These are phyloP conservation scores for Polydrusus cervinus DNA, from an alignment of 2,888 invertebrate species.

Conservation along the genomic window DNA sequence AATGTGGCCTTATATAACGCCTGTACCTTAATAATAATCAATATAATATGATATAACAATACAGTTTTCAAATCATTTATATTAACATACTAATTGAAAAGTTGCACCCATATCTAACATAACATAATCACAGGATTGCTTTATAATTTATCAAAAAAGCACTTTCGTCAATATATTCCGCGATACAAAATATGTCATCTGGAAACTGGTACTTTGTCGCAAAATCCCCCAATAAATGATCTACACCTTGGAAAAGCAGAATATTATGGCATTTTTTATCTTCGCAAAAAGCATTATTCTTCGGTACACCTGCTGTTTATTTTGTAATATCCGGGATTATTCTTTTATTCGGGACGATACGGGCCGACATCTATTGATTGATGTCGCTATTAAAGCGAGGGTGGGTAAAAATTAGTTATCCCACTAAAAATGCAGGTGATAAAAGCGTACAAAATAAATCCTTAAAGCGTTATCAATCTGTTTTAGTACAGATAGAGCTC, in stretches of 20 bases:
- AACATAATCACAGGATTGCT: too few relatives aligned
- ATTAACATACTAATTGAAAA: too few relatives aligned
- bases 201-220: background rate
- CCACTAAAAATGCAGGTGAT: slow-evolving; percentile 29
- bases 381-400: slow-evolving; percentile 28
- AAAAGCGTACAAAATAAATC: slow-evolving; percentile 30
- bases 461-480: slow-evolving; percentile 29
- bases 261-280: slow-evolving; percentile 11
- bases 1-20: too few relatives aligned
- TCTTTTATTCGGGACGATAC: slow-evolving; percentile 24
- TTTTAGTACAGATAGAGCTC: slow-evolving; percentile 3
- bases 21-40: too few relatives aligned
- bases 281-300: slow-evolving; percentile 16
- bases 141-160: background rate
- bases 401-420: slow-evolving; percentile 34
- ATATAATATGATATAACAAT: too few relatives aligned
- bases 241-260: background rate
- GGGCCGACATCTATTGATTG: slow-evolving; percentile 21
- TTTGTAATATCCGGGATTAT: slow-evolving; percentile 19
- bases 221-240: background rate
- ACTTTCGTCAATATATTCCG: too few relatives aligned
- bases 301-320: slow-evolving; percentile 24
- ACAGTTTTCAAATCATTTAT: too few relatives aligned
- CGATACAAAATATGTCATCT: background rate
- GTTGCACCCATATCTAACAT: too few relatives aligned